phyloP scores from a whole-genome alignment of 2,888 invertebrate species.

The Pemphredon lugubris region DNA sequence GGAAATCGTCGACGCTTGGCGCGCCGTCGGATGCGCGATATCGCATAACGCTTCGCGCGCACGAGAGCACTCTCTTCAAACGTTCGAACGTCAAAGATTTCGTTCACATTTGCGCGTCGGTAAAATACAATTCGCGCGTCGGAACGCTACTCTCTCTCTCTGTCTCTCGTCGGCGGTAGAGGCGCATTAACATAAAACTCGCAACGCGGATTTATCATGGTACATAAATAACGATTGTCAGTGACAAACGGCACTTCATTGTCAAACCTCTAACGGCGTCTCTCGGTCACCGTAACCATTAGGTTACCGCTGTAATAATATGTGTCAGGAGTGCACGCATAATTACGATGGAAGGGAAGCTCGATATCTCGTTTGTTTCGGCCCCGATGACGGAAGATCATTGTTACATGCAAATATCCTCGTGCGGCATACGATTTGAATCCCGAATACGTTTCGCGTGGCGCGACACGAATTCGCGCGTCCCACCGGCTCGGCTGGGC shows the following conservation, averaged over 20 bases:
- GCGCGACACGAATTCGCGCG: constrained; percentile 9
- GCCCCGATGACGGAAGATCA: background rate
- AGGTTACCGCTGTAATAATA: constrained; percentile 7
- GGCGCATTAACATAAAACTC: constrained; percentile 34
- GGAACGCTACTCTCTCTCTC: too few species aligned
- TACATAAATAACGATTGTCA: constrained; percentile 42
- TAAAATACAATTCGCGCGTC: constrained; percentile 1
- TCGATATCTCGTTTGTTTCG: constrained; percentile 2
- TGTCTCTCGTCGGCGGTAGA: background rate
- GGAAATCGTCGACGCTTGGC: constrained; percentile 16
- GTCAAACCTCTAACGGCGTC: constrained; percentile 18
- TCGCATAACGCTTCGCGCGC: constrained; percentile 17
- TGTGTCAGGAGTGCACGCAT: constrained; percentile 1
- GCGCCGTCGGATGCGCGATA: constrained; percentile 18
- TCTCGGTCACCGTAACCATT: constrained; percentile 19
- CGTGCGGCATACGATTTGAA: too few species aligned
- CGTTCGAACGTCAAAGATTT: constrained; percentile 8
- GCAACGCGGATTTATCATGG: constrained; percentile 32
- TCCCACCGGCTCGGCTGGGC: background rate
- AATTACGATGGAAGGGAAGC: background rate
- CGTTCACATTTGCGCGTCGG: constrained; percentile 11
- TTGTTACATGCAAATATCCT: constrained; percentile 19
- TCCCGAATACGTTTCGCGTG: too few species aligned
- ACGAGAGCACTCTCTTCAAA: too few species aligned
- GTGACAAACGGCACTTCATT: constrained; percentile 4